Evolutionary conservation across 2,888 invertebrate genomes (phyloP).

Genomic region (Steromphala cineraria): DNA sequence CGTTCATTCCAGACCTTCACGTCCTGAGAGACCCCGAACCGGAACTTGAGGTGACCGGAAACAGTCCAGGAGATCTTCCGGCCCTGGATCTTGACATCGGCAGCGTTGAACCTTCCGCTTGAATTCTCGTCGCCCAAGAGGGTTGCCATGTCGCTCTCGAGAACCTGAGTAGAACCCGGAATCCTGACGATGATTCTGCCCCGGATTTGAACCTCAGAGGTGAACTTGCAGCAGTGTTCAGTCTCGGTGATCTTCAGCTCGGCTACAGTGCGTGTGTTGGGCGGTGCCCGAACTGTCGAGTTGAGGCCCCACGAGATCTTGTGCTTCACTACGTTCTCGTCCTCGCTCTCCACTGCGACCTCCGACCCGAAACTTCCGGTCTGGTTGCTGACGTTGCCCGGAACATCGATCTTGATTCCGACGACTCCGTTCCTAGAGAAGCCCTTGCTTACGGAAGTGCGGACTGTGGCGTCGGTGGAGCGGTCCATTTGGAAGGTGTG

Average conservation of each 20-base stretch:
- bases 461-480: neutral
- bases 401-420: neutral
- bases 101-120: neutral
- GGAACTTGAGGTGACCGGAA: neutral
- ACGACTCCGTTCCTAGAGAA: neutral
- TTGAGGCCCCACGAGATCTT: neutral
- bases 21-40: neutral
- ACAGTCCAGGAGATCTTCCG: neutral
- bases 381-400: neutral
- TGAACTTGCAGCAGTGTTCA: neutral
- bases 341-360: neutral
- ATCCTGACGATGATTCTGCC: neutral
- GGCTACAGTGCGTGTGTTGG: neutral
- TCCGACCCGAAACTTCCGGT: neutral
- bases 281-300: neutral
- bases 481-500: slow-evolving; percentile 2
- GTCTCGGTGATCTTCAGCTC: neutral
- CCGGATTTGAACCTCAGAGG: neutral
- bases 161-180: neutral
- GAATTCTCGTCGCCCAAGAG: neutral
- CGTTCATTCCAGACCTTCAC: neutral
- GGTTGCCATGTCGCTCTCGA: neutral
- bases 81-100: neutral
- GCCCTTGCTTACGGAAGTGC: neutral
- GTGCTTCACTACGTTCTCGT: neutral